Evolutionary conservation across 2,113 vertebrate species (phyloP), one percentile per base, ranked within the genome.

Genomic region (Cyprinodon tularosa): DNA sequence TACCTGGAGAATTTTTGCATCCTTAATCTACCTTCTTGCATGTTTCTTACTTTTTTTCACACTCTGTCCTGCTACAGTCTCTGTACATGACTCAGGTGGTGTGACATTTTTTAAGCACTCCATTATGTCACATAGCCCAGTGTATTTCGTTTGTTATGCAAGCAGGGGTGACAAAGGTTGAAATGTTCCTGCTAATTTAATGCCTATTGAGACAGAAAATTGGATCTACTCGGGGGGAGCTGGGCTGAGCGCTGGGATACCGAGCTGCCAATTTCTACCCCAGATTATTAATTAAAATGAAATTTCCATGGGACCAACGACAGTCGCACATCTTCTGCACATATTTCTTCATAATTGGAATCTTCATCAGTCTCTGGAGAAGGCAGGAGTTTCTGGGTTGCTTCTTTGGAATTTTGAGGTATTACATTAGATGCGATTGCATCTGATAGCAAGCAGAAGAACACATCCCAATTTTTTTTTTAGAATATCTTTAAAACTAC

Each of bases 151-250:
- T 92, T 92, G 86, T 91, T 86, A 89, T 89, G 85, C 66, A 79
- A 78, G 71, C 71, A 20, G 79, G 72, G 91, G 90, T 88, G 90
- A 93, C 87, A 66, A 80, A 81, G 81, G 84, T 88, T 80, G 86
- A 87, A 89, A 91, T 90, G 90, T 92, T 92, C 91, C 87, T 90
- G 89, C 92, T 94, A 94, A 94, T 93, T 93, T 92, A 93, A 93
- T 90, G 88, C 90, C 90, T 90, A 90, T 91, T 93, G 91, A 94
- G 93, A 93, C 90, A 92, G 91, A 94, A 93, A 93, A 93, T 94
- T 93, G 90, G 92, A 93, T 93, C 86, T 89, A 84, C 90, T 92
- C 88, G 86, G 88, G 86, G 48, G 89, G 89, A 90, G 86, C 76
- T 5, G 61, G 29, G 89, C 86, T 86, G 79, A 91, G 90, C 73